Evolutionary conservation across 2,888 invertebrate species (phyloP).

Genomic region (Erebia aethiops): DNA sequence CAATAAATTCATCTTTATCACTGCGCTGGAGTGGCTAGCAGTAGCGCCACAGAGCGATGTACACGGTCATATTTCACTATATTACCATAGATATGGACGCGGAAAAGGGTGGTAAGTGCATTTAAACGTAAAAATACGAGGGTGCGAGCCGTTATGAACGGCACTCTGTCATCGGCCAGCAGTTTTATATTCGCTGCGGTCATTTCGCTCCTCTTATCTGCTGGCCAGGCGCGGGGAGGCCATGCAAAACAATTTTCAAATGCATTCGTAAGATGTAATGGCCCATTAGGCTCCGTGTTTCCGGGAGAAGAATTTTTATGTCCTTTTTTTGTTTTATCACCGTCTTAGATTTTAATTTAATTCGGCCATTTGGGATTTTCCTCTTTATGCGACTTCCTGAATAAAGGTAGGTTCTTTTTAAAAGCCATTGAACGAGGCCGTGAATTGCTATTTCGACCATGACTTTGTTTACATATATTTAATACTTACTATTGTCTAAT

Average conservation of each 20-base stretch:
- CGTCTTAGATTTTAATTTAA: constrained; percentile 2
- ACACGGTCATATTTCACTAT: constrained; percentile 41
- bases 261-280: constrained; percentile 29
- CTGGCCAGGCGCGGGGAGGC: constrained; percentile 40
- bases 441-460: too few relatives aligned
- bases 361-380: too few relatives aligned
- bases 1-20: constrained; percentile 36
- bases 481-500: too few relatives aligned
- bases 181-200: constrained; percentile 64
- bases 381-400: too few relatives aligned
- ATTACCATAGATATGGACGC: constrained; percentile 43
- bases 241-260: constrained; percentile 39
- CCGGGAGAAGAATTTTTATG: constrained; percentile 23
- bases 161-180: constrained; percentile 67
- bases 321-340: constrained; percentile 8
- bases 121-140: constrained; percentile 64
- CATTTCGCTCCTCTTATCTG: constrained; percentile 47
- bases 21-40: constrained; percentile 25
- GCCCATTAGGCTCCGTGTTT: constrained; percentile 12
- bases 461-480: too few relatives aligned
- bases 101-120: constrained; percentile 57
- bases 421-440: too few relatives aligned
- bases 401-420: too few relatives aligned
- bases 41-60: constrained; percentile 24
- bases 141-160: constrained; percentile 57